Percentiles rank a stretch among this genome's conserved stretches.
phyloP scores from a whole-genome alignment of 2,888 invertebrate genomes.

The Apocheima hispidaria region DNA sequence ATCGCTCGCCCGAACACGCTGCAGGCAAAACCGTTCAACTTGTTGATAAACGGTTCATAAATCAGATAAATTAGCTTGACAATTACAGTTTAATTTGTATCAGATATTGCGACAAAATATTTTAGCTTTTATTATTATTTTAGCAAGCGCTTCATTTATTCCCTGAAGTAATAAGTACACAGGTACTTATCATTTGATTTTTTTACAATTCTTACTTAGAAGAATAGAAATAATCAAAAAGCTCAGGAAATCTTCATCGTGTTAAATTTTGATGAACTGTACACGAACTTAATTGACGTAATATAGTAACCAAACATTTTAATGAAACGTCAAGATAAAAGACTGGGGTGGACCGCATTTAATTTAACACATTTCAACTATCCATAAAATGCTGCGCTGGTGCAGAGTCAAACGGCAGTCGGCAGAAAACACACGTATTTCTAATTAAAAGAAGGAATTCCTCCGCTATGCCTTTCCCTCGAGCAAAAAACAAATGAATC shows the following conservation, averaged over 20 bases:
- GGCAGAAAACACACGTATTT: constrained; percentile 55
- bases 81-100: constrained; percentile 43
- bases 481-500: constrained; percentile 70
- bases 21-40: constrained; percentile 59
- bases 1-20: constrained; percentile 62
- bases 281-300: background rate
- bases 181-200: too few species aligned
- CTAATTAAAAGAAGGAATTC: constrained; percentile 80
- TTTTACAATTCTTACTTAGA: too few species aligned
- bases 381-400: constrained; percentile 59
- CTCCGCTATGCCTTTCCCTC: constrained; percentile 64
- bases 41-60: constrained; percentile 65
- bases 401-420: constrained; percentile 47
- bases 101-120: background rate
- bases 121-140: too few species aligned
- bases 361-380: constrained; percentile 46
- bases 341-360: constrained; percentile 43
- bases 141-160: too few species aligned
- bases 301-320: constrained; percentile 22
- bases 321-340: constrained; percentile 40
- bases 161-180: too few species aligned
- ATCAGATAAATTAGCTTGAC: constrained; percentile 60
- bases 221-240: too few species aligned
- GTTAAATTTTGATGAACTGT: too few species aligned
- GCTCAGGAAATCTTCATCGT: too few species aligned